A percentile compares a stretch with the other conserved stretches of the same genome.
These are phyloP conservation scores for Latheticus oryzae DNA, from an alignment of 2,888 invertebrate species.

Conservation along the genomic window DNA sequence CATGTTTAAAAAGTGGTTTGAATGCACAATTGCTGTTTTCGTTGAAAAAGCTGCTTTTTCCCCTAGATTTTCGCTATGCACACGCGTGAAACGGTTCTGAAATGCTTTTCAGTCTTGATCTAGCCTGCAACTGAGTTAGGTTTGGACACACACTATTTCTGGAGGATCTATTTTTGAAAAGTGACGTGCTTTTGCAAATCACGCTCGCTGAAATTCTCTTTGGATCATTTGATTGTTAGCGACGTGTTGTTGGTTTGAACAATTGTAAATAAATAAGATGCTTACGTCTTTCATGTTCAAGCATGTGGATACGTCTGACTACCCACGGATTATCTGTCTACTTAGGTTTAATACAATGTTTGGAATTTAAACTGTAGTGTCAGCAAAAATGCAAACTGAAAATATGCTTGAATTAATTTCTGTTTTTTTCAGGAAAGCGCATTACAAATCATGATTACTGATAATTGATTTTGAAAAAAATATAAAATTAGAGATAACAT, in stretches of 20 bases:
- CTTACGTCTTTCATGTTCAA: conserved; percentile 10
- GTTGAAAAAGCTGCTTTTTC: conserved; percentile 37
- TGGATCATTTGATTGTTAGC: conserved; percentile 33
- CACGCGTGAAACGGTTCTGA: conserved; percentile 58
- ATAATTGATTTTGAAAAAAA: too few species aligned
- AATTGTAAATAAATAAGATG: conserved; percentile 33
- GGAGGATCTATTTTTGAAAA: conserved; percentile 59
- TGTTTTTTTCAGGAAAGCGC: too few species aligned
- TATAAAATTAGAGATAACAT: too few species aligned
- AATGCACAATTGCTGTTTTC: conserved; percentile 27
- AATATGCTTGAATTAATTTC: too few species aligned
- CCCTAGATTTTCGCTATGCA: conserved; percentile 49
- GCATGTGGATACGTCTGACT: background rate
- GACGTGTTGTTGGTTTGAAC: conserved; percentile 24
- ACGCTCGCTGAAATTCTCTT: conserved; percentile 41
- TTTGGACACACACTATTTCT: conserved; percentile 52
- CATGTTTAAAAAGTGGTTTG: conserved; percentile 33
- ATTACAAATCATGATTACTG: too few species aligned
- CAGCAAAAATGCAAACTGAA: too few species aligned
- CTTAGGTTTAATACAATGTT: too few species aligned
- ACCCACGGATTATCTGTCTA: too few species aligned
- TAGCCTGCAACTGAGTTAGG: conserved; percentile 56
- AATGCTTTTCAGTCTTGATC: conserved; percentile 56
- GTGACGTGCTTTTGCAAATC: conserved; percentile 58
- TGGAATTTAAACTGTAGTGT: background rate